phyloP scores from a whole-genome alignment of 2,797 vertebrate species.

The Sebastes diploproa region DNA sequence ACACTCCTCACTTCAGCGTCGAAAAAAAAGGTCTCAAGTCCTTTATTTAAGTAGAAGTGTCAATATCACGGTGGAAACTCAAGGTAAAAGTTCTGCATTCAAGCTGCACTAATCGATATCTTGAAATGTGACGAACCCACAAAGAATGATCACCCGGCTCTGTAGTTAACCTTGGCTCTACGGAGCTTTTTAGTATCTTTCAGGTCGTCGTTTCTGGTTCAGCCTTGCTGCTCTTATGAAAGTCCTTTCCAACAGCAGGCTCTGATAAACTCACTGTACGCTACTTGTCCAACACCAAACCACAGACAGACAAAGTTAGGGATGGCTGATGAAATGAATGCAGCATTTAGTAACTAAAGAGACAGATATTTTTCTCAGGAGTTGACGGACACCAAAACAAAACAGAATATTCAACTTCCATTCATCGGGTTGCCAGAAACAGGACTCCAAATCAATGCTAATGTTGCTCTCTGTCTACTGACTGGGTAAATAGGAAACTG shows the following conservation, averaged over 20 bases:
- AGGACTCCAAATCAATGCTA: not conserved
- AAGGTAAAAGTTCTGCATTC: not conserved
- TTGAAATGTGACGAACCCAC: not conserved
- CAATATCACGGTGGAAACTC: not conserved
- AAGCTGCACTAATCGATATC: not conserved
- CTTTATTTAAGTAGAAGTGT: not conserved
- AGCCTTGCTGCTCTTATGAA: not conserved
- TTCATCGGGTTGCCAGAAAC: not conserved
- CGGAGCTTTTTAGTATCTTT: not conserved
- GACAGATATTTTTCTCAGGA: not conserved
- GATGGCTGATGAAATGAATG: not conserved
- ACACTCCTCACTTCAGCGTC: slow-evolving; percentile 1
- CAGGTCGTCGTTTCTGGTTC: not conserved
- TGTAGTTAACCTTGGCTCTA: not conserved
- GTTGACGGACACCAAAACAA: not conserved
- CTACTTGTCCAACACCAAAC: not conserved
- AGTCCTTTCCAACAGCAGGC: not conserved
- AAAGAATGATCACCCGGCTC: not conserved
- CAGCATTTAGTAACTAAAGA: not conserved
- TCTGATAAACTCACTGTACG: not conserved
- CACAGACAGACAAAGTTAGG: not conserved
- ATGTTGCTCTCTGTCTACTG: not conserved
- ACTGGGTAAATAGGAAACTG: not conserved
- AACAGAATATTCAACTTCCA: not conserved
- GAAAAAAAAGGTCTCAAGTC: not conserved